A percentile compares a stretch with the other conserved stretches of the same genome.
phyloP scores from a whole-genome alignment of 2,888 invertebrate genomes.

The Ectemnius cavifrons region DNA sequence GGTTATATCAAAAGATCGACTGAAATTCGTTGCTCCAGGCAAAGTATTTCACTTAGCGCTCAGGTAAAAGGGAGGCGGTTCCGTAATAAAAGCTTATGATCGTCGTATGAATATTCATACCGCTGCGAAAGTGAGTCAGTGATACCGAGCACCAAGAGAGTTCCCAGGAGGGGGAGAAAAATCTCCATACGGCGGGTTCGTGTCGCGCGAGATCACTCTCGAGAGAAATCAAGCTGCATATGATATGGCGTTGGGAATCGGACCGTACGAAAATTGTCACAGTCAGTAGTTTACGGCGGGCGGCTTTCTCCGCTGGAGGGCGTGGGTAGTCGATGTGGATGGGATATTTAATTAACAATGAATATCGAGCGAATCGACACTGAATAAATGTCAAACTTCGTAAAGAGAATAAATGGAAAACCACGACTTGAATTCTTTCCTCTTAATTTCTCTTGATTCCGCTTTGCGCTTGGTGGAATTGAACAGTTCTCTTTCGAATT shows the following conservation, averaged over 20 bases:
- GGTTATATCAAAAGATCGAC: too few relatives aligned
- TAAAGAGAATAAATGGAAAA: too few relatives aligned
- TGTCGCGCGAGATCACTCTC: background rate
- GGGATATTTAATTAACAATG: background rate
- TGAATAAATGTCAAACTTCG: too few relatives aligned
- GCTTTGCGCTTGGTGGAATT: too few relatives aligned
- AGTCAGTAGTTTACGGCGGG: background rate
- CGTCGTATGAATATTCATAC: background rate
- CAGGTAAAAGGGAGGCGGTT: background rate
- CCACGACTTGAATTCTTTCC: too few relatives aligned
- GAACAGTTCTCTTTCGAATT: too few relatives aligned
- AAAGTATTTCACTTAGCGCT: background rate
- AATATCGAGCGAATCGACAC: background rate
- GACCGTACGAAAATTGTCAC: constrained; percentile 3
- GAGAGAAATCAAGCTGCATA: constrained; percentile 5
- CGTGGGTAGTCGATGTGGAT: background rate
- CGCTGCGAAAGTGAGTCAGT: constrained; percentile 4
- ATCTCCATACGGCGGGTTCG: background rate
- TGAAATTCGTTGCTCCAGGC: background rate
- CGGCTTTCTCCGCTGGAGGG: background rate
- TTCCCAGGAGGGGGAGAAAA: background rate
- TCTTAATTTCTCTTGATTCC: too few relatives aligned
- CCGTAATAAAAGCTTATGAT: background rate
- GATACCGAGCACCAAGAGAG: background rate
- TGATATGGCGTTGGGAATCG: background rate